Evolutionary conservation across 2,888 invertebrate genomes (phyloP).

Genomic region (Harpalus rubripes): DNA sequence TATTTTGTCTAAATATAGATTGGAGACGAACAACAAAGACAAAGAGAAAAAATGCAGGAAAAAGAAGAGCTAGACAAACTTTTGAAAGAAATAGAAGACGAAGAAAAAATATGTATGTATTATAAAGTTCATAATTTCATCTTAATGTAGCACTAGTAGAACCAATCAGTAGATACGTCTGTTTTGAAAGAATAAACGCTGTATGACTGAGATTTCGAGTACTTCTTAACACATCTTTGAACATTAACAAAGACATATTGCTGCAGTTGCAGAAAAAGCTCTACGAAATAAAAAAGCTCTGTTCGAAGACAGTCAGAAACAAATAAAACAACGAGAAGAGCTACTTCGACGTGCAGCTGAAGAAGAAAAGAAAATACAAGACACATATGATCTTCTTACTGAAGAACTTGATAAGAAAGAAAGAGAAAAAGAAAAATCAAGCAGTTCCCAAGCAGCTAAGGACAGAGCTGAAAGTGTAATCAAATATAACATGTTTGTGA

Average conservation of each 20-base stretch:
- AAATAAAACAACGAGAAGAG: neutral
- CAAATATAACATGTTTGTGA: neutral
- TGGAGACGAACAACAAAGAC: neutral
- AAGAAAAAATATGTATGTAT: neutral
- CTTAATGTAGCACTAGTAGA: too few species aligned
- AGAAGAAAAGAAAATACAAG: neutral
- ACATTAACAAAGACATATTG: neutral
- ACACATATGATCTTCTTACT: neutral
- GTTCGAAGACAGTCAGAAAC: neutral
- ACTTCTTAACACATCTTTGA: too few species aligned
- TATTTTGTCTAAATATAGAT: neutral
- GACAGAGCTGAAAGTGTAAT: neutral
- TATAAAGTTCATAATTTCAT: too few species aligned
- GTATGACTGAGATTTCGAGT: too few species aligned
- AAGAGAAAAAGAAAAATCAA: neutral
- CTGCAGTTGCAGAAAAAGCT: neutral
- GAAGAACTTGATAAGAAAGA: neutral
- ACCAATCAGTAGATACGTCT: too few species aligned
- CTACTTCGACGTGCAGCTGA: neutral
- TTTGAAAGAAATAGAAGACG: neutral
- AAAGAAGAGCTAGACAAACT: neutral
- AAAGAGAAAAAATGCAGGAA: neutral
- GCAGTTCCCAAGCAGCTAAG: neutral
- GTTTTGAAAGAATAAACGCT: too few species aligned
- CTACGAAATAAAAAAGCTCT: neutral